Base-by-base conservation (phyloP, 2,888 invertebrate species). In the Macrosiphum euphorbiae region DNA sequence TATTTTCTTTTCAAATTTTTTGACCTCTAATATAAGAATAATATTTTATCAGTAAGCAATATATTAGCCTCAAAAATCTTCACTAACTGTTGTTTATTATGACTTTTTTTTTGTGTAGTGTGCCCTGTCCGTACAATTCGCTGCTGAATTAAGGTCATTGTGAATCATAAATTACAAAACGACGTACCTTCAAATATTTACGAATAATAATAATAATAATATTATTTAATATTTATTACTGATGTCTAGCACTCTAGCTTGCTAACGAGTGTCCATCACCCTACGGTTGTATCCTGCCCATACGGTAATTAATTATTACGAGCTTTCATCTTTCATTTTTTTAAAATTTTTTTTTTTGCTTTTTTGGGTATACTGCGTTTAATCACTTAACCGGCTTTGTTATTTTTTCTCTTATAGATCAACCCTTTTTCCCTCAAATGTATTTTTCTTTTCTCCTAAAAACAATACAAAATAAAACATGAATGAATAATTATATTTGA, bases 351-450 rank as follows among this genome's bases (percentile, higher is more conserved):
- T 35, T 67, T 20, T 67, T 13, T n/a, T n/a, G 67, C n/a, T n/a
- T n/a, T 67, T n/a, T 35, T 5, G n/a, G n/a, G 67, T n/a, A 7
- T 20, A 78, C 35, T 35, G 35, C 35, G 3, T 78, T 78, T 78
- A 78, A 78, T 78, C 78, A 78, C 20, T 78, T 78, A 78, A 78
- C 20, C 35, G 78, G 78, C 78, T 78, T 78, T 78, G 78, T 78
- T 78, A 20, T 78, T 78, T 28, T 78, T 35, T 35, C 35, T 78
- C 20, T 78, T 78, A 35, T 35, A 78, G 78, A 41, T 78, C 35
- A 78, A 78, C 35, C 78, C 78, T 35, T 78, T 78, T 78, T 26
- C 78, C 16, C 35, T 78, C 78, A 78, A 78, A 78, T 78, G 7
- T n/a, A 35, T 35, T 67, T 67, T 78, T 78, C 35, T 78, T 78